Evolutionary conservation across 2,888 invertebrate species (phyloP).

Genomic region (Odontocolon sp.): DNA sequence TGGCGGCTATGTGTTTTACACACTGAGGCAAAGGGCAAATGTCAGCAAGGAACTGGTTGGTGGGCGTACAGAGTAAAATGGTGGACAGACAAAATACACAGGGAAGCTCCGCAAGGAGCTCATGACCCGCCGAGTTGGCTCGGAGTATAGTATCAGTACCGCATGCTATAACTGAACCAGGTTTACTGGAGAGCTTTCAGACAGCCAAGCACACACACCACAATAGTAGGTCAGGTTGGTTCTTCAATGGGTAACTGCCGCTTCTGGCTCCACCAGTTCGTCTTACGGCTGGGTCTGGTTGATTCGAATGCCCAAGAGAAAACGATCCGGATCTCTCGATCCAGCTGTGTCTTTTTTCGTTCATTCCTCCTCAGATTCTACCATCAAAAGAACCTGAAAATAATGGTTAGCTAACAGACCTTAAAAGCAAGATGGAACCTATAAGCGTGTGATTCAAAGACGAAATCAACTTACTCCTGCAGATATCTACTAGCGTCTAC

Average conservation of each 20-base stretch:
- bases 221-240: conserved; percentile 29
- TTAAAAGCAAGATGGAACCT: not conserved
- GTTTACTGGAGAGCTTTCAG: conserved; percentile 29
- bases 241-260: not conserved
- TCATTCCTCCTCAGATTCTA: not conserved
- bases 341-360: not conserved
- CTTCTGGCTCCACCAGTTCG: conserved; percentile 2
- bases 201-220: conserved; percentile 6
- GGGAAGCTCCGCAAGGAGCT: conserved; percentile 25
- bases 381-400: not conserved
- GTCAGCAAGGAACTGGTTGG: conserved; percentile 2
- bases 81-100: conserved; percentile 1
- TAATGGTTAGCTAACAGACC: not conserved
- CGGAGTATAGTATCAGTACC: conserved; percentile 11
- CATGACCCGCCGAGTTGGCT: no score
- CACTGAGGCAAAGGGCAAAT: conserved; percentile 25
- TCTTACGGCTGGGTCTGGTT: not conserved
- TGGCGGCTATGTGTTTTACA: conserved; percentile 36
- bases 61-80: not conserved
- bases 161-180: conserved; percentile 23
- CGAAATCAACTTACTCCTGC: conserved; percentile 9
- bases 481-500: no score
- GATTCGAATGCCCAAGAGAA: conserved; percentile 9
- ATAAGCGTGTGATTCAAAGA: not conserved
- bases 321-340: conserved; percentile 1